Percentiles rank a stretch among this genome's conserved stretches.
Conservation (phyloP, 2,888 invertebrate species). For the Aleiodes leptofemur region DNA sequence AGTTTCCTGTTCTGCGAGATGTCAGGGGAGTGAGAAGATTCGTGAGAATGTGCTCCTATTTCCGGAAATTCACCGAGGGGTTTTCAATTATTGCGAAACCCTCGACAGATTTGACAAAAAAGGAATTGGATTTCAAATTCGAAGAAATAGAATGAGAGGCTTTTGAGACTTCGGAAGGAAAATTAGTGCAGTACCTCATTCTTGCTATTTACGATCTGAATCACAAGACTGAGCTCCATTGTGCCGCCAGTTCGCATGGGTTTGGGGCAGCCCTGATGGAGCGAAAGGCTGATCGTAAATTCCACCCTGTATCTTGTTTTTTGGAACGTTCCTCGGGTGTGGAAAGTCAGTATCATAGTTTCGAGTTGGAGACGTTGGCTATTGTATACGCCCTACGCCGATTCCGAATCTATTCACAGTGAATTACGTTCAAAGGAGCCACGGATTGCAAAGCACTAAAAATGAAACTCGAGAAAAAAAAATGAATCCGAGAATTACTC, state of each 20-base stretch:
- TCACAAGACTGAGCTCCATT: constrained; percentile 66
- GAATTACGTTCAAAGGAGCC: constrained; percentile 61
- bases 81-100: no score
- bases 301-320: constrained; percentile 66
- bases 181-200: constrained; percentile 60
- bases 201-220: constrained; percentile 62
- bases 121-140: constrained; percentile 5
- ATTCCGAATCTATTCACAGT: constrained; percentile 60
- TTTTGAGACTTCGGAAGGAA: constrained; percentile 60
- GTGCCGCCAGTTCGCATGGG: constrained; percentile 65
- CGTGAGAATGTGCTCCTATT: constrained; percentile 54
- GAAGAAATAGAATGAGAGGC: constrained; percentile 57
- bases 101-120: constrained; percentile 47
- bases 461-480: constrained; percentile 61
- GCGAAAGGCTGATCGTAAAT: constrained; percentile 56
- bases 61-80: no score
- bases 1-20: constrained; percentile 59
- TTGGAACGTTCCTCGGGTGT: constrained; percentile 60
- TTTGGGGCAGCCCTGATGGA: constrained; percentile 66
- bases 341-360: constrained; percentile 66
- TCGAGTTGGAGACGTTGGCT: constrained; percentile 66
- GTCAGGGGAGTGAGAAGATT: constrained; percentile 64
- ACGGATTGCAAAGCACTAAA: constrained; percentile 63
- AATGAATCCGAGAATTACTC: constrained; percentile 56
- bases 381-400: no score